Conservation (phyloP, 2,113 vertebrate species). For the Mesoclemmys tuberculata region DNA sequence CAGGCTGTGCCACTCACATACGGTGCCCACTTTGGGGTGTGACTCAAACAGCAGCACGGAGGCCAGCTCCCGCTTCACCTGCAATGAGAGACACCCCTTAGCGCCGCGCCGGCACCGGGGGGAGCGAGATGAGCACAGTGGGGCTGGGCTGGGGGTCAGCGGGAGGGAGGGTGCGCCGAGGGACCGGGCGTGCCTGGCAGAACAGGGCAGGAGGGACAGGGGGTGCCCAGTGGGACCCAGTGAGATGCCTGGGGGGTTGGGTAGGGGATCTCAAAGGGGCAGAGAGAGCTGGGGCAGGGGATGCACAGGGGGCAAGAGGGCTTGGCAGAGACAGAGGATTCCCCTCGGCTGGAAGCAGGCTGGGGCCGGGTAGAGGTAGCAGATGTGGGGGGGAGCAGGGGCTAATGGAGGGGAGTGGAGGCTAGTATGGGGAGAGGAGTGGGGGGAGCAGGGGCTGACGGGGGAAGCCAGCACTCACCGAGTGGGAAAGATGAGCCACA, state of each 20-base stretch:
- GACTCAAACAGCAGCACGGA: constrained; percentile 94
- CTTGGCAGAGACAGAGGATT: too few relatives aligned
- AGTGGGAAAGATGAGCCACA: constrained; percentile 92
- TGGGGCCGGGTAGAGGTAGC: not conserved
- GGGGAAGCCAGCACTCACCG: constrained; percentile 76
- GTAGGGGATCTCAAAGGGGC: not conserved
- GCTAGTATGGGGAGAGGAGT: not conserved
- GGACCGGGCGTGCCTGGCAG: not conserved
- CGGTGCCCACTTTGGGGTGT: constrained; percentile 90
- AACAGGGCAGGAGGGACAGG: not conserved
- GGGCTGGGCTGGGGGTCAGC: too few relatives aligned
- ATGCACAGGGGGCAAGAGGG: not conserved
- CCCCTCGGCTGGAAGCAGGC: too few relatives aligned
- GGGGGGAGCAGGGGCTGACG: rapidly evolving
- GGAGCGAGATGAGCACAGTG: not conserved
- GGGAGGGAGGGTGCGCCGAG: not conserved
- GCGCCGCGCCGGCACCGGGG: not conserved
- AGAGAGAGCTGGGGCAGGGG: too few relatives aligned
- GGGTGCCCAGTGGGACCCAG: not conserved
- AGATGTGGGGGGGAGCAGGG: not conserved
- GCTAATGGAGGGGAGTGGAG: too few relatives aligned
- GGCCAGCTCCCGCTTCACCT: constrained; percentile 94
- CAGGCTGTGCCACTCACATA: constrained; percentile 83
- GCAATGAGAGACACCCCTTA: not conserved
- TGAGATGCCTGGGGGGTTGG: not conserved